Conservation (phyloP, 2,113 vertebrate genomes). For the Macquaria ambigua region DNA sequence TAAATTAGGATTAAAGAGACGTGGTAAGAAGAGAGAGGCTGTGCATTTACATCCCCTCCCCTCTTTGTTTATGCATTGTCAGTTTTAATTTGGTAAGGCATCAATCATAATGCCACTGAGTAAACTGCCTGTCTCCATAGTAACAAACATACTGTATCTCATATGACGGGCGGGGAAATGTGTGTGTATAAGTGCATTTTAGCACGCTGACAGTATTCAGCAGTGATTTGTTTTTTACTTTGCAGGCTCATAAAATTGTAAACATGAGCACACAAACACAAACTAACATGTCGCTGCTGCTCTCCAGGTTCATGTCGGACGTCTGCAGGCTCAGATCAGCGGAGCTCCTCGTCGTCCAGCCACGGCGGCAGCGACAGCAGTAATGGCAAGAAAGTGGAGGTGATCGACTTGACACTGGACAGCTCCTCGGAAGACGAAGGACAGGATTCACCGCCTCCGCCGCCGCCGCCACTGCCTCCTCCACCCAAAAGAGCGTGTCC, state of each 20-base stretch:
- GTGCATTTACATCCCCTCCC: not conserved
- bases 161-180: not conserved
- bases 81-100: constrained; percentile 41
- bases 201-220: not conserved
- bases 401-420: constrained; percentile 97
- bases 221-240: not conserved
- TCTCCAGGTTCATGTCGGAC: constrained; percentile 87
- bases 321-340: constrained; percentile 88
- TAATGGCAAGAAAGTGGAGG: constrained; percentile 93
- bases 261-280: not conserved
- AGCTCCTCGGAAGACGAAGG: constrained; percentile 96
- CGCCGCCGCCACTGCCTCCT: constrained; percentile 69
- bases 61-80: constrained; percentile 57
- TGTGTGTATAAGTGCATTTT: not conserved
- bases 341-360: constrained; percentile 83
- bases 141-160: constrained; percentile 42
- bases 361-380: constrained; percentile 79
- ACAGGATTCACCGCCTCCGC: constrained; percentile 77
- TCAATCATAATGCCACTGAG: constrained; percentile 24
- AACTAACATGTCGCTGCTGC: not conserved
- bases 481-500: constrained; percentile 92
- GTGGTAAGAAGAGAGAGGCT: not conserved
- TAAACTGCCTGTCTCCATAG: constrained; percentile 60
- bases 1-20: constrained; percentile 32
- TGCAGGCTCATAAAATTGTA: not conserved